A percentile compares a stretch with the other conserved stretches of the same genome.
Conservation (phyloP, 2,888 invertebrate genomes). For the Plagiodera versicolora region DNA sequence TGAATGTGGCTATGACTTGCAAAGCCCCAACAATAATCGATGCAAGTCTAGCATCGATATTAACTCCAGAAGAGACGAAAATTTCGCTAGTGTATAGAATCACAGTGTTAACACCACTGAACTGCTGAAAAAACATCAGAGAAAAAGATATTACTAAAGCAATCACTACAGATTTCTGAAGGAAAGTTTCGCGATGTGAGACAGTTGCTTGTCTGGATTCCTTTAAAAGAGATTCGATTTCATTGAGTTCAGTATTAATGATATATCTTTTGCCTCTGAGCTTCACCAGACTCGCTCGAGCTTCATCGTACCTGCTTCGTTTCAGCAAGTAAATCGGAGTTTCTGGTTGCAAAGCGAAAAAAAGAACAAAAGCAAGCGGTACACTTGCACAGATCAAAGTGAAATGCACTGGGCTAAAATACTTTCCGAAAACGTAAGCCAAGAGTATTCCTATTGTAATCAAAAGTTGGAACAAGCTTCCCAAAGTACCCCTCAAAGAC, state of each 20-base stretch:
- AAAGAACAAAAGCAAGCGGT: constrained; percentile 67
- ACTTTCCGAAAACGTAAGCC: constrained; percentile 70
- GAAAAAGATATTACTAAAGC: constrained; percentile 73
- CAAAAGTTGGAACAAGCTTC: constrained; percentile 86
- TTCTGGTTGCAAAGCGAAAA: constrained; percentile 85
- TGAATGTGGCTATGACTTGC: constrained; percentile 75
- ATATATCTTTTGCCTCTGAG: constrained; percentile 74
- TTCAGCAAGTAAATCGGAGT: constrained; percentile 73
- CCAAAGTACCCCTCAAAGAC: constrained; percentile 79
- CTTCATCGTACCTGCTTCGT: constrained; percentile 66
- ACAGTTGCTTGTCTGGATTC: constrained; percentile 35
- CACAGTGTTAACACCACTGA: constrained; percentile 82
- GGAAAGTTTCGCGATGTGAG: constrained; percentile 36
- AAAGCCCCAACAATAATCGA: constrained; percentile 83
- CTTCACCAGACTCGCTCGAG: constrained; percentile 67
- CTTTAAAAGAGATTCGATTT: constrained; percentile 56
- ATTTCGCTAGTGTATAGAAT: constrained; percentile 79
- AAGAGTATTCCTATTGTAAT: constrained; percentile 81
- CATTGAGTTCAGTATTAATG: constrained; percentile 65
- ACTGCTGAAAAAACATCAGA: constrained; percentile 88
- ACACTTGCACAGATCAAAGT: constrained; percentile 66
- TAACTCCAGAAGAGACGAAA: constrained; percentile 67
- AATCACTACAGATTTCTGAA: constrained; percentile 49
- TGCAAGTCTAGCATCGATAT: constrained; percentile 62
- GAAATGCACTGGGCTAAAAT: constrained; percentile 43